Base-by-base conservation (phyloP, 2,797 vertebrate genomes). In the Lateolabrax maculatus region DNA sequence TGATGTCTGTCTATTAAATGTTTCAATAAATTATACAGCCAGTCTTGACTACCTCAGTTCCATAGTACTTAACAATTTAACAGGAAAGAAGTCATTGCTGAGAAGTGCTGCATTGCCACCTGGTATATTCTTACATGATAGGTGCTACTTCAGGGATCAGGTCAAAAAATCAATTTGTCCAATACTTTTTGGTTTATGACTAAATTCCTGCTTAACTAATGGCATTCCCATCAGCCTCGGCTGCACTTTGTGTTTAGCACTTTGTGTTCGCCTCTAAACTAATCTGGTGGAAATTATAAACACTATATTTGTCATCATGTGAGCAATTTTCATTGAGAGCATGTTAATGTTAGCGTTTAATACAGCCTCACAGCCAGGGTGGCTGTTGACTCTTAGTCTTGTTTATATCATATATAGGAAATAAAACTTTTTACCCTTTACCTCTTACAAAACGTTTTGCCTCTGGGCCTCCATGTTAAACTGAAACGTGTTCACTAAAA, bases 401-500 rank as follows among this genome's bases (percentile, higher is more conserved):
- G 7, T 31, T 34, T n/a, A 37, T 29, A n/a, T 48, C 9, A 60
- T 37, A 9, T 1, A 15, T 27, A 16, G 27, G n/a, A 5, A 46
- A 71, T 39, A 57, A 29, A 64, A 67, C 21, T 49, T 73, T 71
- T 71, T 21, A 36, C 61, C 13, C 44, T 72, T 61, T 46, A 61
- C 58, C 34, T 44, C 5, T 46, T 43, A 51, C 4, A 27, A n/a
- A n/a, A n/a, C n/a, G n/a, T 25, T 19, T 56, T 57, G 21, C 39
- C 53, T 76, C 73, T 44, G 37, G 57, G 52, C 48, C 23, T 75
- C 46, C 18, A 29, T n/a, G 60, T 58, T 71, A 57, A 63, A 52
- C 39, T 61, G 25, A 76, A 61, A 56, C 18, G 27, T 48, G 11
- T 29, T 66, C 13, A 23, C 36, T 19, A 12, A 51, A 63, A 63